Percentiles rank a stretch among this genome's conserved stretches.
phyloP scores from a whole-genome alignment of 2,888 invertebrate genomes.

The Cheilosia soror region DNA sequence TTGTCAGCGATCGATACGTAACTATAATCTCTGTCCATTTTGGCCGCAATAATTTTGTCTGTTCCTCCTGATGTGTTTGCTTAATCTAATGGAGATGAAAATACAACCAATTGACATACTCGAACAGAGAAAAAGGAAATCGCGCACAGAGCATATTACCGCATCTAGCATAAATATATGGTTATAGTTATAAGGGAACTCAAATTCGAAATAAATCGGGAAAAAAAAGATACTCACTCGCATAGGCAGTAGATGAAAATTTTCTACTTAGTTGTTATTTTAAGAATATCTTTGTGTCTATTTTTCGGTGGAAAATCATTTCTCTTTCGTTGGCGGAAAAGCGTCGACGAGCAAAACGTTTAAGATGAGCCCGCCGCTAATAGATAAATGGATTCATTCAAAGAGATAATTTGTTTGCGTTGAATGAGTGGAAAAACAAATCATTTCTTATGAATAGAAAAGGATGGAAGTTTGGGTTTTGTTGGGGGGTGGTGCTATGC shows the following conservation, averaged over 20 bases:
- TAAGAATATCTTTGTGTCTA: constrained; percentile 13
- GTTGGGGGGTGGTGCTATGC: constrained; percentile 5
- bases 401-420: constrained; percentile 65
- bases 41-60: not conserved
- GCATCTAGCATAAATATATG: not conserved
- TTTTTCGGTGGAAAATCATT: constrained; percentile 30
- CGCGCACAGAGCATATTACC: not conserved
- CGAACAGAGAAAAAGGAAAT: constrained; percentile 9
- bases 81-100: constrained; percentile 52
- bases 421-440: constrained; percentile 68
- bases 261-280: constrained; percentile 32
- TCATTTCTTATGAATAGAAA: constrained; percentile 35
- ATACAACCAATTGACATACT: constrained; percentile 57
- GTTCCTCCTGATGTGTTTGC: constrained; percentile 34
- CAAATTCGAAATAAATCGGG: not conserved
- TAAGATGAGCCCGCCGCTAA: constrained; percentile 45
- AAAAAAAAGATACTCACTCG: constrained; percentile 18
- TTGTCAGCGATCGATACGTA: constrained; percentile 36
- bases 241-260: constrained; percentile 19
- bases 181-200: not conserved
- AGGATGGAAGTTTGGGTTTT: not conserved
- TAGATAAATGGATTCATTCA: constrained; percentile 59
- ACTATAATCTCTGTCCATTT: not conserved
- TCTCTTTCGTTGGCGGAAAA: constrained; percentile 31
- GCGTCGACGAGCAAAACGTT: constrained; percentile 39